These are phyloP conservation scores for Pelochelys cantorii DNA, from an alignment of 2,797 vertebrate genomes.

Conservation along the genomic window DNA sequence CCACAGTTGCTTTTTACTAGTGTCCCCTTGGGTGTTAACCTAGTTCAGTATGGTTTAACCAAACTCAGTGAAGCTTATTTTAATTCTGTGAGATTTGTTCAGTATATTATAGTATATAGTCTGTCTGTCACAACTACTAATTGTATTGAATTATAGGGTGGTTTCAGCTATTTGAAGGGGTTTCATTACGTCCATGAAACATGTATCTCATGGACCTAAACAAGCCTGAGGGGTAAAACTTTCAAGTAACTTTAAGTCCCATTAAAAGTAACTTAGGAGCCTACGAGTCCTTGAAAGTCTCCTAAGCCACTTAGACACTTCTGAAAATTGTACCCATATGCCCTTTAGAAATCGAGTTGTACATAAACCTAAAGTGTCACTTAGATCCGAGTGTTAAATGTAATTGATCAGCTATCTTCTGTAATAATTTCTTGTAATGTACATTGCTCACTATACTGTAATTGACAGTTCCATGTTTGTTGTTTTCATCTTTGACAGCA, in stretches of 20 bases:
- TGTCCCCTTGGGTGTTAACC: not conserved
- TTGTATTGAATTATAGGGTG: slow-evolving; percentile 1
- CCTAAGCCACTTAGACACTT: not conserved
- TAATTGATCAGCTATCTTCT: not conserved
- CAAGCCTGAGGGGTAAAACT: not conserved
- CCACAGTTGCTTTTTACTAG: not conserved
- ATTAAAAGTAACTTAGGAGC: not conserved
- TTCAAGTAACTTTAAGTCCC: not conserved
- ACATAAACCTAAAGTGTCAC: rapidly evolving
- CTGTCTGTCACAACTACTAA: not conserved
- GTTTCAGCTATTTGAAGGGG: not conserved
- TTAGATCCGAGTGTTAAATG: not conserved
- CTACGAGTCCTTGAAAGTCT: not conserved
- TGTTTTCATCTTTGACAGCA: slow-evolving; percentile 85
- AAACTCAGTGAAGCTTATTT: not conserved
- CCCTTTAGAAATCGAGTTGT: not conserved
- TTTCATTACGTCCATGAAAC: not conserved
- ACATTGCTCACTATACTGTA: not conserved
- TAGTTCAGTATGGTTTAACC: not conserved
- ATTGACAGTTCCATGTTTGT: not conserved
- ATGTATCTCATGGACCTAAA: not conserved
- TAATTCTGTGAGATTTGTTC: not conserved
- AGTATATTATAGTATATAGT: not conserved
- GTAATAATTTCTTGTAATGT: not conserved
- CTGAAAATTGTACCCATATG: not conserved